phyloP scores from a whole-genome alignment of 2,797 vertebrate genomes.

The Chrysocyon brachyurus region DNA sequence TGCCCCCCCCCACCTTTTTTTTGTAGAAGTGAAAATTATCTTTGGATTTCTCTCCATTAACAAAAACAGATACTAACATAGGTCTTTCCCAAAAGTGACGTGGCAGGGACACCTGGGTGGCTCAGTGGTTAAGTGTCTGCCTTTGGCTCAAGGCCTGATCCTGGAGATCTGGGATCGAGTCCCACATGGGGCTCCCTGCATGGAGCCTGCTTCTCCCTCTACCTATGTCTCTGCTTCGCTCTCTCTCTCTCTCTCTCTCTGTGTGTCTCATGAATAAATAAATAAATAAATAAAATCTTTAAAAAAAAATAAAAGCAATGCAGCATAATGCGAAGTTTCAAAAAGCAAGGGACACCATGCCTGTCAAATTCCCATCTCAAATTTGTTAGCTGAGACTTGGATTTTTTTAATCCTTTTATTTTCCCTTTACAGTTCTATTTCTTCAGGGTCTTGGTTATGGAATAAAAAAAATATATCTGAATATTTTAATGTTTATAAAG shows the following conservation, averaged over 20 bases:
- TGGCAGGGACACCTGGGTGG: too few relatives aligned
- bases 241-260: too few relatives aligned
- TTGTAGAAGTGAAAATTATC: neutral
- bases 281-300: too few relatives aligned
- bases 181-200: too few relatives aligned
- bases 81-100: neutral
- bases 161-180: too few relatives aligned
- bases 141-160: too few relatives aligned
- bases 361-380: neutral
- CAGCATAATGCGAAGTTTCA: neutral
- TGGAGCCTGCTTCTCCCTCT: too few relatives aligned
- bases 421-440: neutral
- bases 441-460: neutral
- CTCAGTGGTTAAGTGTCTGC: too few relatives aligned
- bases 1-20: neutral
- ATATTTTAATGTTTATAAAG: neutral
- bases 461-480: neutral
- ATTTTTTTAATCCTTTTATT: neutral
- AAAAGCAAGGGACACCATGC: neutral
- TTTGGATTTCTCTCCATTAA: neutral
- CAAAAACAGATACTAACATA: neutral
- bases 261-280: too few relatives aligned
- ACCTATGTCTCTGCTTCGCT: too few relatives aligned
- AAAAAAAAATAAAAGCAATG: neutral
- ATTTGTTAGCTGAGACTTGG: conserved; percentile 20